phyloP scores from a whole-genome alignment of 2,113 vertebrate species.

The Sisor rabdophorus region DNA sequence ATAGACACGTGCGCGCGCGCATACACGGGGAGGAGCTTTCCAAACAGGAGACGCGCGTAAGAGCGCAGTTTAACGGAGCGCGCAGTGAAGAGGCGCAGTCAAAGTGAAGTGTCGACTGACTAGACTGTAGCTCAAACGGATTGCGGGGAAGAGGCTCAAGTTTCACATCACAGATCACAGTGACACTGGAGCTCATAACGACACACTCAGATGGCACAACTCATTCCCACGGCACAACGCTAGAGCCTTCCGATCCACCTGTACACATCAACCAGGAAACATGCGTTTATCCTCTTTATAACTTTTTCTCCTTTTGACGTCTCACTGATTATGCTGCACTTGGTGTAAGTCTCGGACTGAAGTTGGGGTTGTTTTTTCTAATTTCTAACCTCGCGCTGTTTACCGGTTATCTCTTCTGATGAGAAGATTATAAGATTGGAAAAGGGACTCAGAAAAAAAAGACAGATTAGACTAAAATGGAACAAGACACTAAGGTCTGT shows the following conservation, averaged over 20 bases:
- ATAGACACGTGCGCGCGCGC: background rate
- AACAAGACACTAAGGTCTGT: conserved; percentile 46
- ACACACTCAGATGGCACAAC: conserved; percentile 40
- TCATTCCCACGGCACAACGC: conserved; percentile 45
- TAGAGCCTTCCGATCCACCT: conserved; percentile 38
- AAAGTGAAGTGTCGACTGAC: conserved; percentile 57
- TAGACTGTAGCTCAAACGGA: conserved; percentile 47
- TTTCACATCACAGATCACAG: conserved; percentile 38
- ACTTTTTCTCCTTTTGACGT: conserved; percentile 4
- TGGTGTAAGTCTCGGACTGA: conserved; percentile 7
- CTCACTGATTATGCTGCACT: background rate
- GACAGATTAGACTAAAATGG: conserved; percentile 54
- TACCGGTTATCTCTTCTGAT: conserved; percentile 12
- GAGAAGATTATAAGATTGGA: conserved; percentile 11
- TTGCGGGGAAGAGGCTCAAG: conserved; percentile 22
- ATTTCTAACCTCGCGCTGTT: conserved; percentile 7
- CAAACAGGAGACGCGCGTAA: conserved; percentile 34
- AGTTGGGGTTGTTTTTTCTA: conserved; percentile 3
- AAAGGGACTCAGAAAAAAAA: conserved; percentile 32
- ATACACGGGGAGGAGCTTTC: conserved; percentile 12
- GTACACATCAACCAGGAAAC: conserved; percentile 26
- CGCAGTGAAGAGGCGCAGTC: conserved; percentile 42
- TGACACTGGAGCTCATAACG: conserved; percentile 31
- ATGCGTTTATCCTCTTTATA: conserved; percentile 40
- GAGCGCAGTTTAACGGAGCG: conserved; percentile 42